These are phyloP conservation scores for Fragum fragum DNA, from an alignment of 2,888 invertebrate species.

Conservation along the genomic window DNA sequence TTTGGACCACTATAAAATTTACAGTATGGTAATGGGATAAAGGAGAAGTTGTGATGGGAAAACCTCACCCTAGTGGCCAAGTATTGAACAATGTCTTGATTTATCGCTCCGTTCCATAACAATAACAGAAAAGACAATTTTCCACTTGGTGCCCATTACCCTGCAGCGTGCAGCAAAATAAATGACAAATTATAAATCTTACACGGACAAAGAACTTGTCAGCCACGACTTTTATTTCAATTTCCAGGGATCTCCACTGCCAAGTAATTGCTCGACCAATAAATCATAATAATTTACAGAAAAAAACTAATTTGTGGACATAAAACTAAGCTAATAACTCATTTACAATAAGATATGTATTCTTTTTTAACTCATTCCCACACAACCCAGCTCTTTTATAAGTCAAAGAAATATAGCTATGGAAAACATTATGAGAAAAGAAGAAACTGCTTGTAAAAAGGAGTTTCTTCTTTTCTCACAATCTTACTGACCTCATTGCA, in stretches of 20 bases:
- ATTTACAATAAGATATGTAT: conserved; percentile 8
- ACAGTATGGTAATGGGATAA: too few species aligned
- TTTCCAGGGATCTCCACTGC: conserved; percentile 27
- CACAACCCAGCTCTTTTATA: too few species aligned
- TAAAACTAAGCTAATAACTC: conserved; percentile 16
- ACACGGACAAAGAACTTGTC: conserved; percentile 44
- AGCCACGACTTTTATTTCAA: conserved; percentile 45
- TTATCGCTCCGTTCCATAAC: conserved; percentile 30
- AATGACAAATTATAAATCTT: conserved; percentile 53
- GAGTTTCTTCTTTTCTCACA: too few species aligned
- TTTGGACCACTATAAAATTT: too few species aligned
- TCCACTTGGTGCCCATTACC: conserved; percentile 3
- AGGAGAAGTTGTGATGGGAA: not conserved
- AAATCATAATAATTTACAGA: conserved; percentile 23
- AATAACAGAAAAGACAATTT: conserved; percentile 28
- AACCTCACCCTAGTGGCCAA: conserved; percentile 37
- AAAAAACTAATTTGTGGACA: conserved; percentile 7
- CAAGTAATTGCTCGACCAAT: conserved; percentile 33
- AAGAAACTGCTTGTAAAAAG: too few species aligned
- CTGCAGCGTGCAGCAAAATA: conserved; percentile 34
- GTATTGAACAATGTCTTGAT: conserved; percentile 17
- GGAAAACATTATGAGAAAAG: too few species aligned
- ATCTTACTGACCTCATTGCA: too few species aligned
- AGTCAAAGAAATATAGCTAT: too few species aligned
- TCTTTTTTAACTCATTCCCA: too few species aligned